Base-by-base conservation (phyloP, 2,888 invertebrate genomes). In the Philonicus albiceps region DNA sequence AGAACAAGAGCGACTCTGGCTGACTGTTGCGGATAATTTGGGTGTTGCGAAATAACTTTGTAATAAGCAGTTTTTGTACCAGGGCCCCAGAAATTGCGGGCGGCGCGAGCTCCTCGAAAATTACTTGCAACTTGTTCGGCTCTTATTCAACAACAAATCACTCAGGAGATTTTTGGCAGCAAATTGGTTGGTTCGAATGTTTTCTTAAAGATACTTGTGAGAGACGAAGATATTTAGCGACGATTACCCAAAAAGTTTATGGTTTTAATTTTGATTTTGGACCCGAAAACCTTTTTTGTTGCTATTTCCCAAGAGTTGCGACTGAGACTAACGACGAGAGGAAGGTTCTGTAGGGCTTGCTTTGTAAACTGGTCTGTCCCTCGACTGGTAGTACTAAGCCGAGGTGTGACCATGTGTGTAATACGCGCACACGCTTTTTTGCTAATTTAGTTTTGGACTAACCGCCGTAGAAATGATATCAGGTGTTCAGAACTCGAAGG, bases 391-490 rank as follows among this genome's bases (percentile, higher is more conserved):
- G 31, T 31, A 27, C 74, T 74, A 19, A 74, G 19, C 0, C 7
- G 6, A 27, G 19, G 31, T 74, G 74, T 74, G 74, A 30, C 34
- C 64, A 30, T 27, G 73, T 74, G n/a, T 85, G 73, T 73, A 53
- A 22, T 2, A n/a, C 64, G 64, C 27, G 74, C 74, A n/a, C 64
- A 40, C 43, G 74, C 55, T 76, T 75, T 76, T 74, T 86, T 86
- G 76, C 75, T 53, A 34, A 76, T 76, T 86, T 49, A 37, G 31
- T 74, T 72, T 64, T 83, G 40, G 75, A 76, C 87, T 85, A 87
- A 87, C 87, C 73, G 85, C 73, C 87, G 85, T 87, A 78, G 87
- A 85, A 83, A 78, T 85, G 72, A 34, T 53, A 81, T 64, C 53
- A 55, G 83, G 83, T 13, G 22, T 3, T 3, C 83, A 83, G 40